A percentile compares a stretch with the other conserved stretches of the same genome.
These are phyloP conservation scores for Barbus barbus DNA, from an alignment of 2,113 vertebrate species.

Conservation along the genomic window DNA sequence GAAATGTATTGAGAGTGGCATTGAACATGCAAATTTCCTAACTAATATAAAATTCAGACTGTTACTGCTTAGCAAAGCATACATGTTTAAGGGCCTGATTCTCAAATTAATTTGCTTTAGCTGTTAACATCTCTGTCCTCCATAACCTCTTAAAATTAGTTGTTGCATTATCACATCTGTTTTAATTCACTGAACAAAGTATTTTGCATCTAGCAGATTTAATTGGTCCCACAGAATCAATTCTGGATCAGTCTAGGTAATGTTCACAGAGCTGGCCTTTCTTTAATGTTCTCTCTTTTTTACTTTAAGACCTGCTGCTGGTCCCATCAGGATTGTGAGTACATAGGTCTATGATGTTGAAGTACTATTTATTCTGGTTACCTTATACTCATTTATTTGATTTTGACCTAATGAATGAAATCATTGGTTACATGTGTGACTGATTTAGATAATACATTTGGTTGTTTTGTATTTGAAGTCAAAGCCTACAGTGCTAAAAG, in stretches of 20 bases:
- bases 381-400: background rate
- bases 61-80: background rate
- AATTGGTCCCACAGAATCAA: constrained; percentile 49
- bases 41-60: background rate
- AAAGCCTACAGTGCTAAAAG: background rate
- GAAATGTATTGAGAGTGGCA: background rate
- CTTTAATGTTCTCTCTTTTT: background rate
- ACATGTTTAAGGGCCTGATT: background rate
- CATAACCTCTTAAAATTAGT: constrained; percentile 12
- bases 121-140: constrained; percentile 29
- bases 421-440: background rate
- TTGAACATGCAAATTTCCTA: background rate
- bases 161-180: constrained; percentile 22
- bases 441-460: background rate
- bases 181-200: constrained; percentile 23
- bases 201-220: constrained; percentile 40
- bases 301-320: background rate
- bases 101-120: background rate
- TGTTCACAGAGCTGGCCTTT: background rate
- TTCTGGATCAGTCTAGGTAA: background rate
- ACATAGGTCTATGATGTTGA: background rate
- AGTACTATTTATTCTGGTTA: background rate
- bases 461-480: background rate
- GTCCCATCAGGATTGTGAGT: background rate
- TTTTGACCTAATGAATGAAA: background rate